Evolutionary conservation across 1,140 invertebrate species (phyloP), one percentile per base, ranked within the genome.

Genomic region (Bactericera cockerelli): DNA sequence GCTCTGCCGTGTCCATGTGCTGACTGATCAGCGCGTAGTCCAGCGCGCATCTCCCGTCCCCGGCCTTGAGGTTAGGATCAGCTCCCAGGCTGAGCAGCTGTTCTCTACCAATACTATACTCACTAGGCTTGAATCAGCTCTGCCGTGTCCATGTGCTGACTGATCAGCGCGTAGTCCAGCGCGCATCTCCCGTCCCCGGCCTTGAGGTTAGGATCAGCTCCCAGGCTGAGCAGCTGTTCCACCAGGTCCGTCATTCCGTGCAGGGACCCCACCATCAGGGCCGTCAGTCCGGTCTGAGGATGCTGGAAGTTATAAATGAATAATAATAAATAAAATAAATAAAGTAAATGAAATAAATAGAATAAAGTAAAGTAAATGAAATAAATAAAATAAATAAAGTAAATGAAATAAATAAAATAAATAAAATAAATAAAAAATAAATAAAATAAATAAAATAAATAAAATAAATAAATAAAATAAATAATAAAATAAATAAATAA

Each of bases 231-330:
- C 11, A 90, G 72, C 63, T 84, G 79, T 62, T 82, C 79, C 1
- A 82, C 78, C 31, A 78, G 75, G 57, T 81, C 77, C 4, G 78
- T 60, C 54, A 78, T 77, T 2, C 86, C 86, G 63, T 81, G 74
- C 8, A 77, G 79, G 33, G 84, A 80, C 6, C 84, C 84, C 0
- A 84, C 80, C 83, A 90, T 89, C 39, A 92, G 74, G 0, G 86
- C 76, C 25, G 84, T 84, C 11, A 83, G 77, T 36, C 77, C 78
- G 1, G 82, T 84, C 56, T 76, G 74, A 16, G 79, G 78, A 68
- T 89, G 86, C 66, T 75, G 66, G 65, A 74, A 76, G 65, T 76
- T 56, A n/a, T n/a, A n/a, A n/a, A n/a, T n/a, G n/a, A n/a, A n/a
- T n/a, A n/a, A 31, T 26, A 62, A 33, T 25, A 21, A 2, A 10